These are phyloP conservation scores for Oncopodura yosiiana DNA, from an alignment of 1,140 invertebrate genomes.

Conservation along the genomic window DNA sequence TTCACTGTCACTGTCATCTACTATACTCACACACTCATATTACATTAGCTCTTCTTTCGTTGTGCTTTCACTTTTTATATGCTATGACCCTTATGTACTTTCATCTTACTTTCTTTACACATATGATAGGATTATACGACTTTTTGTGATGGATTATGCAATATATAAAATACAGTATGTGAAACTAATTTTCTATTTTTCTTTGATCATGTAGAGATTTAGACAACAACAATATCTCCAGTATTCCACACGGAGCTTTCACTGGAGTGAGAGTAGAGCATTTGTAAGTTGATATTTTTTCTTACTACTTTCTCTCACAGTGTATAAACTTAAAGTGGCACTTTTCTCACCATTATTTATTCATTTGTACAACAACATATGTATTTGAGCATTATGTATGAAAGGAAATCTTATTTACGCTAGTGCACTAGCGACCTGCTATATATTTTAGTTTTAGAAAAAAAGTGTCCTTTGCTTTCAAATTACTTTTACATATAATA, in stretches of 20 bases:
- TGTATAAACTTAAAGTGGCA: too few species aligned
- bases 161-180: not conserved
- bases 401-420: too few species aligned
- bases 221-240: conserved; percentile 31
- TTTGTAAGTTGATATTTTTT: conserved; percentile 22
- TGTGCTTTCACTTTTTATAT: not conserved
- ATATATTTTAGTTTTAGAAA: too few species aligned
- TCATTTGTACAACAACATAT: too few species aligned
- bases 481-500: too few species aligned
- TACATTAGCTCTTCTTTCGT: not conserved
- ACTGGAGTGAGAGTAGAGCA: conserved; percentile 21
- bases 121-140: not conserved
- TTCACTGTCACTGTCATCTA: too few species aligned
- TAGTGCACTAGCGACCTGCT: too few species aligned
- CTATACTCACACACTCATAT: not conserved
- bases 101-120: not conserved
- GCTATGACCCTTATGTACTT: not conserved
- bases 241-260: conserved; percentile 21
- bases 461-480: too few species aligned
- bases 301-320: not conserved
- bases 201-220: conserved; percentile 26
- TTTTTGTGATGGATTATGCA: not conserved
- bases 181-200: not conserved
- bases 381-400: too few species aligned
- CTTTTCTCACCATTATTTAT: too few species aligned